These are phyloP conservation scores for Notoglanidium macrostoma DNA, from an alignment of 2,797 vertebrate species.

Conservation along the genomic window DNA sequence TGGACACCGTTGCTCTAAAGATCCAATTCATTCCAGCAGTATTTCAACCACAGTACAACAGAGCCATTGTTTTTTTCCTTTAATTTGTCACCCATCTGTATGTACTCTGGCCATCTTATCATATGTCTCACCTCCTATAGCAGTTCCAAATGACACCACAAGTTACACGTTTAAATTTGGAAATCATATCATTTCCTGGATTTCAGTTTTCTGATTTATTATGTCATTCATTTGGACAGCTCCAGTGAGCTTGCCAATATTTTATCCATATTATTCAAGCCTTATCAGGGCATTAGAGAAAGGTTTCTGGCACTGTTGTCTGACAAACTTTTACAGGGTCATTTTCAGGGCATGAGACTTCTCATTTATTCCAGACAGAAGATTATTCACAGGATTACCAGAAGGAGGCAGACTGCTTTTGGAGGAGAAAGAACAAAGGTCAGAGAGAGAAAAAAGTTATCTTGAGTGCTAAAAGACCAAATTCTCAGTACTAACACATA, in stretches of 20 bases:
- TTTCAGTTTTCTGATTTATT: slow-evolving; percentile 21
- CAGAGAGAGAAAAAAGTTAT: slow-evolving; percentile 2
- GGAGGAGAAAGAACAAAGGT: not conserved
- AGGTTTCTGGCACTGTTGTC: slow-evolving; percentile 15
- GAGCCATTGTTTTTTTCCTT: not conserved
- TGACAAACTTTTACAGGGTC: slow-evolving; percentile 6
- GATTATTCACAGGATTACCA: slow-evolving; percentile 23
- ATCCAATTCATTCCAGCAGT: not conserved
- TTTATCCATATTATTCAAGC: slow-evolving; percentile 11
- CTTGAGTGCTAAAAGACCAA: not conserved
- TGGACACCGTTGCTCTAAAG: too few species aligned
- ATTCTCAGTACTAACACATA: not conserved
- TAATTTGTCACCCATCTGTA: not conserved
- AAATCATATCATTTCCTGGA: not conserved
- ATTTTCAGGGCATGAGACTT: slow-evolving; percentile 20
- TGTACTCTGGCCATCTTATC: not conserved
- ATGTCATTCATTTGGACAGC: not conserved
- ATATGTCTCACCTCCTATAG: not conserved
- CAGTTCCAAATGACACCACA: not conserved
- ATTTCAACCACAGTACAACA: not conserved
- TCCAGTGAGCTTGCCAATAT: not conserved
- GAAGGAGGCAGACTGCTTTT: slow-evolving; percentile 32
- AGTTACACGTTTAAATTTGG: not conserved
- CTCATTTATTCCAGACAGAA: not conserved
- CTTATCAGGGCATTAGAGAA: slow-evolving; percentile 13